Conservation (phyloP, 2,797 vertebrate species). For the Hybognathus amarus region DNA sequence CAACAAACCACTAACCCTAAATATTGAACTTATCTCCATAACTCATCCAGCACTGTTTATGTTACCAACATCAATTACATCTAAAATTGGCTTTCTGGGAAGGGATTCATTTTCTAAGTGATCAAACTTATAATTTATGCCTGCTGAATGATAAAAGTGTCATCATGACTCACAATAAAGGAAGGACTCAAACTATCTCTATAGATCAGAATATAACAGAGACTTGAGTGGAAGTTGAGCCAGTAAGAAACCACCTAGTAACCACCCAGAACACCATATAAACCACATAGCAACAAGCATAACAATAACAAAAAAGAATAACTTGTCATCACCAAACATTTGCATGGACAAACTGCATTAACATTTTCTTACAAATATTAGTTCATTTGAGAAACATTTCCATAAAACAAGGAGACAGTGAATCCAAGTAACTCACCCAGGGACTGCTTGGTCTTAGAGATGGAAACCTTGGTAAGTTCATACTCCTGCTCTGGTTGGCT, state of each 20-base stretch:
- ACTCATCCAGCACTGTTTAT: neutral
- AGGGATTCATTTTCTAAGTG: neutral
- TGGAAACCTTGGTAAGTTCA: slow-evolving; percentile 80
- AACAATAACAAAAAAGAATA: neutral
- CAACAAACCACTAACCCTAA: slow-evolving; percentile 1
- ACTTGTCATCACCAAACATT: neutral
- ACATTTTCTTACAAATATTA: neutral
- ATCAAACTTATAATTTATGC: neutral
- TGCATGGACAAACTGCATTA: neutral
- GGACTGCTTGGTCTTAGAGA: slow-evolving; percentile 91
- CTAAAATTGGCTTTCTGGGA: neutral
- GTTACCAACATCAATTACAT: neutral
- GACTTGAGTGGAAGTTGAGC: neutral
- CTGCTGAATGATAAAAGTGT: neutral
- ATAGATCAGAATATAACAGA: neutral
- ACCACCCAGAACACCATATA: neutral
- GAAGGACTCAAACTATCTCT: neutral
- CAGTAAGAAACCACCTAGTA: slow-evolving; percentile 6
- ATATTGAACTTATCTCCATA: neutral
- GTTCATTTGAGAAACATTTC: neutral
- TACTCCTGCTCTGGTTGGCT: slow-evolving; percentile 69
- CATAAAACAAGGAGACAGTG: neutral
- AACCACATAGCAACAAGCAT: neutral
- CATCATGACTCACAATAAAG: neutral
- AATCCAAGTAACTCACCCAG: slow-evolving; percentile 81